Evolutionary conservation across 2,113 vertebrate species (phyloP).

Genomic region (Lophura nycthemera): DNA sequence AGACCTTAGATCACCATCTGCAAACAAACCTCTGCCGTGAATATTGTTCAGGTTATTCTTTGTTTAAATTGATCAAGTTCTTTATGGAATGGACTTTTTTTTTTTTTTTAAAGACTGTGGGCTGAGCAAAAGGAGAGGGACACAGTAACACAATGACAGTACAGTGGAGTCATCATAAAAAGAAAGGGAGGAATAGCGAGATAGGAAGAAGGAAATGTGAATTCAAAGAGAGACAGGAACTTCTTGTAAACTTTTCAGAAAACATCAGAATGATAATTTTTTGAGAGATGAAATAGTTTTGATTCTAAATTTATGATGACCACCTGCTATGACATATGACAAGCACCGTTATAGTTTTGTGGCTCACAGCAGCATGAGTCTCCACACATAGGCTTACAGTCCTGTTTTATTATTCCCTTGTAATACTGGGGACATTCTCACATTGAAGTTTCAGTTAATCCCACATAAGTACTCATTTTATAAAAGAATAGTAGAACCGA

Average conservation of each 20-base stretch:
- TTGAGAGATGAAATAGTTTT: not conserved
- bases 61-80: not conserved
- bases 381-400: not conserved
- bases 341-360: not conserved
- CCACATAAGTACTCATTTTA: not conserved
- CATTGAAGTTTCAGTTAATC: not conserved
- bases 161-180: not conserved
- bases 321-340: not conserved
- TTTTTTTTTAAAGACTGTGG: not conserved
- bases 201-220: not conserved
- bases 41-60: not conserved
- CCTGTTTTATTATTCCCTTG: not conserved
- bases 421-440: not conserved
- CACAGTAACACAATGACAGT: not conserved
- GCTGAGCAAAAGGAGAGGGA: not conserved
- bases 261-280: not conserved
- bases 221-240: not conserved
- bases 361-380: not conserved
- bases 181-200: not conserved
- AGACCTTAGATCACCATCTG: not conserved
- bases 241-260: not conserved
- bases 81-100: not conserved
- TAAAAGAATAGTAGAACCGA: slow-evolving; percentile 28
- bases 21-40: not conserved
- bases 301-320: not conserved